Evolutionary conservation across 2,797 vertebrate species (phyloP).

Genomic region (Enteromius anoplus): DNA sequence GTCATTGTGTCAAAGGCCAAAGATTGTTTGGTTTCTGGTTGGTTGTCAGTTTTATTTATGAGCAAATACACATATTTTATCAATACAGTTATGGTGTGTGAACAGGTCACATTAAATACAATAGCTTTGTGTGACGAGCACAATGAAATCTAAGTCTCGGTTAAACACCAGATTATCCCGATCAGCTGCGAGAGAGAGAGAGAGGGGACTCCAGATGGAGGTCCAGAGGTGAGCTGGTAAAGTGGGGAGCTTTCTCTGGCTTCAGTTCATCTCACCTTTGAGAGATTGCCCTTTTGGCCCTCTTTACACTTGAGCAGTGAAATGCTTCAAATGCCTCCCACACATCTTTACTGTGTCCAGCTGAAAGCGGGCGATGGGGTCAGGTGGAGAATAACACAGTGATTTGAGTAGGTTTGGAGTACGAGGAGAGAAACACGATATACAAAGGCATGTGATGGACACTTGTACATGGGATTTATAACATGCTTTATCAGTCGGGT

Average conservation of each 20-base stretch:
- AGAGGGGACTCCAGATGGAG: constrained; percentile 15
- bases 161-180: constrained; percentile 24
- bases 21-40: neutral
- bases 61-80: too few relatives aligned
- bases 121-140: neutral
- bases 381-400: constrained; percentile 48
- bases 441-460: neutral
- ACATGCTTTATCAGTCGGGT: constrained; percentile 6
- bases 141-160: neutral
- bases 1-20: too few relatives aligned
- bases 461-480: neutral
- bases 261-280: constrained; percentile 46
- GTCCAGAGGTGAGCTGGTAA: constrained; percentile 47
- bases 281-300: constrained; percentile 39
- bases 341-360: constrained; percentile 36
- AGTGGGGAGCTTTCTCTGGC: constrained; percentile 41
- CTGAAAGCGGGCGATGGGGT: constrained; percentile 14
- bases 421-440: neutral
- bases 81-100: neutral
- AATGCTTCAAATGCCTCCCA: constrained; percentile 46
- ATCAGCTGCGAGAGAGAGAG: neutral
- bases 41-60: neutral
- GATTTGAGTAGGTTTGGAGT: constrained; percentile 39
- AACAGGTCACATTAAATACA: neutral
- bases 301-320: constrained; percentile 40